phyloP scores from a whole-genome alignment of 2,113 vertebrate genomes.

The Oryzias woworae region DNA sequence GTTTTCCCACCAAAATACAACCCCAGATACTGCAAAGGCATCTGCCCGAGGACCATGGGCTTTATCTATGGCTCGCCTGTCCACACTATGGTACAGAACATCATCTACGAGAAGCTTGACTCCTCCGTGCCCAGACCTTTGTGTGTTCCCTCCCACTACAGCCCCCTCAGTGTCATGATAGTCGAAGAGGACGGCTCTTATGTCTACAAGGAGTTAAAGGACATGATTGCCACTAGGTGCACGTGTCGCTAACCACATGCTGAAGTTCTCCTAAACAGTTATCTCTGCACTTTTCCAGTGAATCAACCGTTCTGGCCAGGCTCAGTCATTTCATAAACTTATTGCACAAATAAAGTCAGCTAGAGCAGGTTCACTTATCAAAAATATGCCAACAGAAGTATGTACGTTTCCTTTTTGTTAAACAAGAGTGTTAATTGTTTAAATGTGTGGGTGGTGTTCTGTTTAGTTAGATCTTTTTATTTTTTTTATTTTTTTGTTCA shows the following conservation, averaged over 20 bases:
- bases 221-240: slow-evolving; percentile 93
- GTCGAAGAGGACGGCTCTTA: slow-evolving; percentile 90
- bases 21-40: slow-evolving; percentile 91
- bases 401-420: slow-evolving; percentile 38
- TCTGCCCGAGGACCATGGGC: slow-evolving; percentile 82
- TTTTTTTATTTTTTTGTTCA: slow-evolving; percentile 69
- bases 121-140: slow-evolving; percentile 85
- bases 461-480: slow-evolving; percentile 29
- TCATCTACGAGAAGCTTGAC: slow-evolving; percentile 90
- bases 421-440: slow-evolving; percentile 59
- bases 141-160: slow-evolving; percentile 90
- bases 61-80: slow-evolving; percentile 91
- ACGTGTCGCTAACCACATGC: slow-evolving; percentile 84
- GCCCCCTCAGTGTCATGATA: slow-evolving; percentile 88
- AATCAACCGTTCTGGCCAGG: slow-evolving; percentile 35
- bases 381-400: too few species aligned
- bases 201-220: slow-evolving; percentile 90
- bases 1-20: slow-evolving; percentile 90
- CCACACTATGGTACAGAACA: slow-evolving; percentile 92
- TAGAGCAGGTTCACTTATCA: slow-evolving; percentile 56
- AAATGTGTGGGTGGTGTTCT: slow-evolving; percentile 1
- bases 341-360: slow-evolving; percentile 45
- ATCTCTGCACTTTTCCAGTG: slow-evolving; percentile 17
- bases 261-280: slow-evolving; percentile 9
- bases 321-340: slow-evolving; percentile 49